Conservation (phyloP, 2,113 vertebrate genomes). For the Amphiprion ocellaris region DNA sequence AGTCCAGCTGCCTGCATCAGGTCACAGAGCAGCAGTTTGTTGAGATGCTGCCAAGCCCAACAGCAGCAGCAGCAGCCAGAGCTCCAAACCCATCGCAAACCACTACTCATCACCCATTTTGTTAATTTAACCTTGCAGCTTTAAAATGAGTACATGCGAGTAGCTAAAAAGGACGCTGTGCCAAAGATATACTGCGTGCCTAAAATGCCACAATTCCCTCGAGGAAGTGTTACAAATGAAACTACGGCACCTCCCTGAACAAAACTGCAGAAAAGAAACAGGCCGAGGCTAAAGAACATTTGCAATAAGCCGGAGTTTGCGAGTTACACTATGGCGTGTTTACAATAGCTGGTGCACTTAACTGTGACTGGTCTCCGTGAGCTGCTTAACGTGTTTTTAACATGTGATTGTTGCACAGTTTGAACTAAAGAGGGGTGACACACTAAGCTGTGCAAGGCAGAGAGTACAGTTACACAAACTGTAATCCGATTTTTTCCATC, state of each 20-base stretch:
- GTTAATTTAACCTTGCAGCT: constrained; percentile 17
- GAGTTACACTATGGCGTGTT: not conserved
- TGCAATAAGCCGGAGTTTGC: not conserved
- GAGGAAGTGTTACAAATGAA: constrained; percentile 7
- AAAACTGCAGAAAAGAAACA: constrained; percentile 13
- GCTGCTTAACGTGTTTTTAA: constrained; percentile 35
- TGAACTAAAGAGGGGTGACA: constrained; percentile 16
- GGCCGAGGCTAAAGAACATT: not conserved
- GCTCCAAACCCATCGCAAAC: not conserved
- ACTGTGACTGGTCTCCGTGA: constrained; percentile 25
- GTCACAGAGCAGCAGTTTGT: constrained; percentile 1
- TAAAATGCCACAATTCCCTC: constrained; percentile 42
- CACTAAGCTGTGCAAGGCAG: constrained; percentile 35
- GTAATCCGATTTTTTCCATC: constrained; percentile 53
- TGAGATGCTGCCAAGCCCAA: not conserved
- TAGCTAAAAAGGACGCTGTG: not conserved
- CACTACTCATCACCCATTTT: not conserved
- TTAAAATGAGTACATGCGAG: not conserved
- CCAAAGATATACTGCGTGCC: constrained; percentile 24
- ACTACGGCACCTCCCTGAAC: constrained; percentile 42
- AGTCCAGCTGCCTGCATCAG: not conserved
- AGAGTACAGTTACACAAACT: constrained; percentile 56
- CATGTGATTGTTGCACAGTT: constrained; percentile 55
- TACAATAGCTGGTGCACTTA: not conserved
- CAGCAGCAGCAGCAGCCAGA: not conserved